Percentiles rank a stretch among this genome's conserved stretches.
These are phyloP conservation scores for Lerista edwardsae DNA, from an alignment of 2,797 vertebrate genomes.

Conservation along the genomic window DNA sequence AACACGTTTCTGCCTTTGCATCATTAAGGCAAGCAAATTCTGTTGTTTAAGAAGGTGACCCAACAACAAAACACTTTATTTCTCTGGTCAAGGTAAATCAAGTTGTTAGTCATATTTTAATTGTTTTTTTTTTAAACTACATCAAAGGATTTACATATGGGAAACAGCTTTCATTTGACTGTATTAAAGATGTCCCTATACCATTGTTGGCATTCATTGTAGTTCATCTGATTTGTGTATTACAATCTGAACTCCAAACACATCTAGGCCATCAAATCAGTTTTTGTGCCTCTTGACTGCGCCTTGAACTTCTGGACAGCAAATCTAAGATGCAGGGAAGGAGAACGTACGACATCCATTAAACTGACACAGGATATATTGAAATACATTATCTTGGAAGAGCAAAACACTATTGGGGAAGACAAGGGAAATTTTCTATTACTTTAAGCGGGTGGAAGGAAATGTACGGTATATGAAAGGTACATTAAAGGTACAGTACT, in stretches of 20 bases:
- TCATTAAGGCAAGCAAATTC: too few relatives aligned
- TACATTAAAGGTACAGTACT: too few relatives aligned
- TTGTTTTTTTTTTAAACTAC: too few relatives aligned
- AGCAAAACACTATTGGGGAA: rapidly evolving
- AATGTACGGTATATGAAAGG: background rate
- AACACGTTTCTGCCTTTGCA: background rate
- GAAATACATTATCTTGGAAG: background rate
- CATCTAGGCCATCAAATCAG: background rate
- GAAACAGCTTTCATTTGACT: conserved; percentile 27
- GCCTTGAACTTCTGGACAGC: background rate
- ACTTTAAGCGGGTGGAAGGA: background rate
- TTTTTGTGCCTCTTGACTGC: background rate
- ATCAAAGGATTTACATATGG: too few relatives aligned
- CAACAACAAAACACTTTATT: too few relatives aligned
- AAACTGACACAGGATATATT: rapidly evolving
- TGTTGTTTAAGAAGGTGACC: too few relatives aligned
- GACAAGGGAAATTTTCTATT: background rate
- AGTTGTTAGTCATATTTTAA: too few relatives aligned
- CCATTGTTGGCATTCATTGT: conserved; percentile 19
- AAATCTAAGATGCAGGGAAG: background rate
- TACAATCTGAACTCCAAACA: background rate
- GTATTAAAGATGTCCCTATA: background rate
- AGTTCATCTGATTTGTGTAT: background rate
- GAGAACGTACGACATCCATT: rapidly evolving
- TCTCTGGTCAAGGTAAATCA: too few relatives aligned